Base-by-base conservation (phyloP, 2,888 invertebrate species). In the Ormyrus nitidulus region DNA sequence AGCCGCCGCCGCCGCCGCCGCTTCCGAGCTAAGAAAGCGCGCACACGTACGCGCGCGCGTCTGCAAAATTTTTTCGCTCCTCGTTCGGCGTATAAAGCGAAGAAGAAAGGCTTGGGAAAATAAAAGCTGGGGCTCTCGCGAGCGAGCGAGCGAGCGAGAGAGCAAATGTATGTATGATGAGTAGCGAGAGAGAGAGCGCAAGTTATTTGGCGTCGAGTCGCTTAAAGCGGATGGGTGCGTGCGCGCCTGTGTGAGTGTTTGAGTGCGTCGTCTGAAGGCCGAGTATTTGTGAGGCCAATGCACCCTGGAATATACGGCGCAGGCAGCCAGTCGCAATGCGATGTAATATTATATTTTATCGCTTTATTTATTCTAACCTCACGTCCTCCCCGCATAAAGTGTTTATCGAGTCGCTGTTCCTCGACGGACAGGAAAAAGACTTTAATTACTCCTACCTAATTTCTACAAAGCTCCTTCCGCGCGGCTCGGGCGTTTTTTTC, bases 341-440 rank as follows among this genome's bases (percentile, higher is more conserved):
- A 89, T 88, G 89, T 88, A 89, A 88, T 88, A 88, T 88, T 88
- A 88, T 88, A 90, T 90, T 89, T 89, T 89, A 89, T 90, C 89
- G 89, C 89, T 89, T 89, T 90, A 89, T 90, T 90, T 89, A 89
- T 89, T 90, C 88, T 89, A 89, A 89, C 88, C 86, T 88, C 87
- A 84, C 87, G 84, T 86, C 83, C 83, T 83, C 84, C 34, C 34
- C 34, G 34, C 34, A 34, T 34, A 34, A 34, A 34, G 34, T 4
- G 34, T 34, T 34, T 34, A 34, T 34, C 34, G 34, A 34, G 4
- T 34, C 34, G 3, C 34, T 19, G 34, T 4, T 4, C 34, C 34
- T 34, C 34, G 34, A 4, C 3, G 34, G 34, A 4, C 34, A 34
- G 34, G 3, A 34, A 34, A 34, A 34, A 34, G 34, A 34, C 34